Percentiles rank a stretch among this genome's conserved stretches.
phyloP scores from a whole-genome alignment of 2,797 vertebrate species.

The Adrianichthys oophorus region DNA sequence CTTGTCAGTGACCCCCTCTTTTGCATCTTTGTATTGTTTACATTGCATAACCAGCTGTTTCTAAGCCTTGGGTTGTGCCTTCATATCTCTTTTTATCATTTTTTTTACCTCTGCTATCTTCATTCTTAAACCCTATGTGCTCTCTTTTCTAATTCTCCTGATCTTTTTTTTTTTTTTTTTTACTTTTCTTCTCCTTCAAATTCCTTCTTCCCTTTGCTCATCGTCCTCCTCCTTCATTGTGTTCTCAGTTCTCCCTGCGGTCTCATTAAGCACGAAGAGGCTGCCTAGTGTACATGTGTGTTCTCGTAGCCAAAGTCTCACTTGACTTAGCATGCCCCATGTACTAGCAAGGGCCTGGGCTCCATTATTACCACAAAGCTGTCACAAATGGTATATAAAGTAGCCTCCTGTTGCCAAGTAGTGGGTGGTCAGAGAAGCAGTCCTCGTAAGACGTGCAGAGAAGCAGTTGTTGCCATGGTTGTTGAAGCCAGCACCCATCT shows the following conservation, averaged over 20 bases:
- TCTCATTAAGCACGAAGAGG: constrained; percentile 71
- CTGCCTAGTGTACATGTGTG: constrained; percentile 45
- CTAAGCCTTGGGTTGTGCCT: constrained; percentile 41
- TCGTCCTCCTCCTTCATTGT: constrained; percentile 46
- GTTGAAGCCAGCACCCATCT: constrained; percentile 11
- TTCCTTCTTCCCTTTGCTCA: constrained; percentile 26
- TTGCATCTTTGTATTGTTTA: constrained; percentile 44
- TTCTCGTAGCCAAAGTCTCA: constrained; percentile 62
- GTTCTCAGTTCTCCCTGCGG: constrained; percentile 62
- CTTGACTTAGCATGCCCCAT: constrained; percentile 75
- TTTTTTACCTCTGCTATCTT: constrained; percentile 20
- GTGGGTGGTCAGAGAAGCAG: constrained; percentile 43
- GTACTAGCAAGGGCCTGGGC: constrained; percentile 58
- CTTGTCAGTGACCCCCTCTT: constrained; percentile 55
- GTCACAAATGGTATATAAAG: constrained; percentile 73
- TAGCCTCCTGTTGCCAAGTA: constrained; percentile 62
- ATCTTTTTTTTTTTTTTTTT: constrained; percentile 17
- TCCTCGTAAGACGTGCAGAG: constrained; percentile 1
- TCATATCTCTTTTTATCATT: constrained; percentile 31
- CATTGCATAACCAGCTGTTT: constrained; percentile 68
- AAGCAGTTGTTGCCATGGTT: constrained; percentile 21
- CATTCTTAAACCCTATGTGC: constrained; percentile 28
- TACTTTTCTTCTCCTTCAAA: constrained; percentile 30
- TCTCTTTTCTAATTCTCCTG: constrained; percentile 15
- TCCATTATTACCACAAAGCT: constrained; percentile 77